phyloP scores from a whole-genome alignment of 1,140 invertebrate genomes.

The Drosophila malerkotliana region DNA sequence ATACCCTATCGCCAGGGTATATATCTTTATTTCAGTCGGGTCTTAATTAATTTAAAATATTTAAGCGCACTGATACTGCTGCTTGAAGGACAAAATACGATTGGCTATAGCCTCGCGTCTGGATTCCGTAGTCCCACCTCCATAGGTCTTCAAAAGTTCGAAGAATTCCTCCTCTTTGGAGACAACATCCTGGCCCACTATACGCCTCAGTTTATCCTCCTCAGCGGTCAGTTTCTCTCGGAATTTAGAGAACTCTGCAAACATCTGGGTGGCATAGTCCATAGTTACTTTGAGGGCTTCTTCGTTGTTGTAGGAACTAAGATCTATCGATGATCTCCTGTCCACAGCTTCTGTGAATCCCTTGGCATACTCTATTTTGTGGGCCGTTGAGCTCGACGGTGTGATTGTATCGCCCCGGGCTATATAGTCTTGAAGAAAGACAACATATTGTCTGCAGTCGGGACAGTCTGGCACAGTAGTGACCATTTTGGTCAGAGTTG shows the following conservation, averaged over 20 bases:
- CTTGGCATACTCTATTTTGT: not conserved
- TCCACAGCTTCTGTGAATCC: not conserved
- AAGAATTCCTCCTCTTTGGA: not conserved
- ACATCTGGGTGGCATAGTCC: not conserved
- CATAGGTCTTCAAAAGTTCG: not conserved
- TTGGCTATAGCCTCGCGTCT: not conserved
- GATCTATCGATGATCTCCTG: not conserved
- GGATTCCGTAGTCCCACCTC: not conserved
- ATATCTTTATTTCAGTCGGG: not conserved
- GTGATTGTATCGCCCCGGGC: not conserved
- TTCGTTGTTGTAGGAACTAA: not conserved
- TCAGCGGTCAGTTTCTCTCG: not conserved
- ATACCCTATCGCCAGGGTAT: constrained; percentile 32
- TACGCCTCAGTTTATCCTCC: not conserved
- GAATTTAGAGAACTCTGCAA: not conserved
- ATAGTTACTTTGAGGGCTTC: not conserved
- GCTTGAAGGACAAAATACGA: not conserved
- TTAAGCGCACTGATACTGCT: not conserved
- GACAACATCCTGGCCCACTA: not conserved
- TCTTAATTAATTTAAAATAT: not conserved
- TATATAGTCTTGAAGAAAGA: not conserved
- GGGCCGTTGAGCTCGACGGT: not conserved
- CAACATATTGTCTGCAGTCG: not conserved
- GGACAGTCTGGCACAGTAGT: not conserved
- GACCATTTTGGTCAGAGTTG: not conserved